Evolutionary conservation across 2,888 invertebrate genomes (phyloP).

Genomic region (Tiliacea citrago): DNA sequence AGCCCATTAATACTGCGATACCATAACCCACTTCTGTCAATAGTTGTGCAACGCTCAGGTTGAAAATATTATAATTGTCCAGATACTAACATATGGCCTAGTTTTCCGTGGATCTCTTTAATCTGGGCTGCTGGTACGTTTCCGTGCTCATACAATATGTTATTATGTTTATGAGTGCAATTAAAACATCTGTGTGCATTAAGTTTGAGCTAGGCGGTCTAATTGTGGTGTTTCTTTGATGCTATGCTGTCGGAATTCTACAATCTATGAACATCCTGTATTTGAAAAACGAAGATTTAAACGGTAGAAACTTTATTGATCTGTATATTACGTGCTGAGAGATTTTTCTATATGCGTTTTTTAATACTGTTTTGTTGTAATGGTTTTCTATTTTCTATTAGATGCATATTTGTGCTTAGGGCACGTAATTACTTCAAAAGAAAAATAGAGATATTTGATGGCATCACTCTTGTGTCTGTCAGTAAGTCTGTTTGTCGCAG

Average conservation of each 20-base stretch:
- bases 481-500: neutral
- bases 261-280: neutral
- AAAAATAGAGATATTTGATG: neutral
- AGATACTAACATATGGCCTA: conserved; percentile 35
- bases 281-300: neutral
- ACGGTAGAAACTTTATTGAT: neutral
- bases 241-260: conserved; percentile 11
- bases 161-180: conserved; percentile 37
- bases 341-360: neutral
- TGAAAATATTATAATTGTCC: conserved; percentile 57
- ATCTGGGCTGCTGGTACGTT: conserved; percentile 36
- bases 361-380: neutral
- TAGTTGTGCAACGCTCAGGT: conserved; percentile 40
- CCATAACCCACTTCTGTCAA: conserved; percentile 49
- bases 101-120: conserved; percentile 37
- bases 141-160: conserved; percentile 41
- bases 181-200: conserved; percentile 43
- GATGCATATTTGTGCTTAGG: no score
- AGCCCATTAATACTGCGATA: conserved; percentile 23
- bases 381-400: neutral
- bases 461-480: no score
- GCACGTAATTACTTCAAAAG: neutral
- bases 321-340: neutral
- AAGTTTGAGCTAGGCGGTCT: conserved; percentile 9
- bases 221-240: conserved; percentile 38